Conservation (phyloP, 2,113 vertebrate species). For the Limanda limanda region DNA sequence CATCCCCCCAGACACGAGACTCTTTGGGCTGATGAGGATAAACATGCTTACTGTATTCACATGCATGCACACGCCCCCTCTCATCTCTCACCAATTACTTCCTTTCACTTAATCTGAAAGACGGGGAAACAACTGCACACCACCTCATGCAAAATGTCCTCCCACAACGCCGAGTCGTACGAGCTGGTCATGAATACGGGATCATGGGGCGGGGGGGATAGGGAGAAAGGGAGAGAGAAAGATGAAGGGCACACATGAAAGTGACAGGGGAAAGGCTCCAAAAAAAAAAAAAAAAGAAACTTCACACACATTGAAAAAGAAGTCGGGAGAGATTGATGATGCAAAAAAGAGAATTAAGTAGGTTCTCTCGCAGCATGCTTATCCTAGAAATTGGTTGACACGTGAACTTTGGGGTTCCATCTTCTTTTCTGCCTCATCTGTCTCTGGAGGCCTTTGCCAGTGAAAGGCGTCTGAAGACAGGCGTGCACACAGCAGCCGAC, state of each 20-base stretch:
- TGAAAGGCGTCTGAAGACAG: constrained; percentile 39
- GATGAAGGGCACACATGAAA: constrained; percentile 36
- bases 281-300: neutral
- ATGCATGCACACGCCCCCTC: constrained; percentile 12
- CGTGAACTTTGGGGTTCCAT: constrained; percentile 53
- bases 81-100: neutral
- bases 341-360: constrained; percentile 66
- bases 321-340: constrained; percentile 52
- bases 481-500: constrained; percentile 23
- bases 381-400: constrained; percentile 64
- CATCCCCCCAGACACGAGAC: constrained; percentile 39
- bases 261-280: constrained; percentile 26
- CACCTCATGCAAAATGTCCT: neutral
- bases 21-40: constrained; percentile 51
- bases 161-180: neutral
- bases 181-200: constrained; percentile 29
- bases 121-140: neutral
- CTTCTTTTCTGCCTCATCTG: neutral
- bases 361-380: constrained; percentile 55
- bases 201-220: neutral
- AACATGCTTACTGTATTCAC: constrained; percentile 38
- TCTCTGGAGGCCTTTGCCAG: constrained; percentile 3
- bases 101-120: neutral
- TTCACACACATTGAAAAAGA: constrained; percentile 18
- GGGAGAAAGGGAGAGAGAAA: neutral